These are phyloP conservation scores for Callocephalon fimbriatum DNA, from an alignment of 2,113 vertebrate species.

Conservation along the genomic window DNA sequence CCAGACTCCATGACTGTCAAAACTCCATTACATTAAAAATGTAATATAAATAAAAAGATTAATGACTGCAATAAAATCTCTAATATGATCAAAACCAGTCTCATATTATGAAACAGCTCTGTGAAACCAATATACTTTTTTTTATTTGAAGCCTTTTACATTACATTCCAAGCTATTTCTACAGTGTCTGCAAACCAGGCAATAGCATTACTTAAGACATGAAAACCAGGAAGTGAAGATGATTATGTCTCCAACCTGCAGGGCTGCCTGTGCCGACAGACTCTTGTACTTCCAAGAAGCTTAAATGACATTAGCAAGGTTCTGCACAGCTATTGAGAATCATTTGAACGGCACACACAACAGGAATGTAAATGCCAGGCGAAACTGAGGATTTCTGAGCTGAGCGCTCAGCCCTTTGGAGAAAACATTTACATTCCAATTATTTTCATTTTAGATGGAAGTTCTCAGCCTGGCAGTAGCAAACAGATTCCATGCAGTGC, in stretches of 20 bases:
- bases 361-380: background rate
- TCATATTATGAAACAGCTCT: background rate
- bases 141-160: background rate
- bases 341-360: background rate
- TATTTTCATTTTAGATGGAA: background rate
- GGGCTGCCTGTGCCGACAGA: background rate
- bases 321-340: background rate
- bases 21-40: background rate
- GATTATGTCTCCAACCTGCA: background rate
- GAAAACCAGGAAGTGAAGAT: background rate
- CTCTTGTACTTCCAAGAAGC: conserved; percentile 4
- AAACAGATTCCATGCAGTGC: background rate
- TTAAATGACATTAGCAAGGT: conserved; percentile 15
- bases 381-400: background rate
- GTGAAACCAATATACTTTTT: background rate
- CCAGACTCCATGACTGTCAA: background rate
- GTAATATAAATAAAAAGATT: background rate
- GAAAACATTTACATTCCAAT: background rate
- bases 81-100: background rate
- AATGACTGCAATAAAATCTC: background rate
- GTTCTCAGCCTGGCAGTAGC: background rate
- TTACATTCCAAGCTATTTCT: background rate
- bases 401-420: background rate
- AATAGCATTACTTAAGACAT: background rate
- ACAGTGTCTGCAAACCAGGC: background rate